Base-by-base conservation (phyloP, 2,113 vertebrate genomes). In the Phainopepla nitens region DNA sequence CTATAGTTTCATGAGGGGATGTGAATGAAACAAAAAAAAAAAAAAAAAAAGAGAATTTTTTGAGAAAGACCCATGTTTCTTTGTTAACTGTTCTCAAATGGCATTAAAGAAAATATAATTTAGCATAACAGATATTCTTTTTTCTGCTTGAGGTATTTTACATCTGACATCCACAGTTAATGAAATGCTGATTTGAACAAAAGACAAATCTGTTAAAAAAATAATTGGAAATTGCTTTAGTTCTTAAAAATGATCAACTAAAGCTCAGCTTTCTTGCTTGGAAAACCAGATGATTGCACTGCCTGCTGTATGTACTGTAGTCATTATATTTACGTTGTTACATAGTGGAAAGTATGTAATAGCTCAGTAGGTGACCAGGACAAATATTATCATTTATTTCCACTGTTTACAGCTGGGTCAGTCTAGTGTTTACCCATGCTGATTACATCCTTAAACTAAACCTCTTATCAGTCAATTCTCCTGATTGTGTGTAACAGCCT, bases 401-500 rank as follows among this genome's bases (percentile, higher is more conserved):
- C 69, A 90, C 92, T 97, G 93, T 96, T 97, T 97, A 95, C 96
- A 92, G 76, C 93, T 84, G 86, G 89, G 92, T 93, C 92, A 95
- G 86, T 87, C 58, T 82, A 93, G 90, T 97, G 92, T 97, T 97
- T 97, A 95, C 97, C 87, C 86, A 72, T 1, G 39, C 95, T 94
- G 97, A 96, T 97, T 97, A 96, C 82, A 97, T 95, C 93, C 97
- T 95, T 92, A 95, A 94, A 96, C 94, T 96, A 97, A 97, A 96
- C 93, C 93, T 96, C 95, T 97, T 97, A 96, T 96, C 95, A 93
- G 87, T 81, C 91, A 90, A 3, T 94, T 96, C 89, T 89, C 80
- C 93, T 94, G 96, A 94, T 94, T 87, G 80, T 62, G 66, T 89
- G 49, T 69, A 90, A 58, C 93, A 76, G 86, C 64, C 82, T 88